Conservation (phyloP, 2,113 vertebrate genomes). For the Sceloporus tristichus region DNA sequence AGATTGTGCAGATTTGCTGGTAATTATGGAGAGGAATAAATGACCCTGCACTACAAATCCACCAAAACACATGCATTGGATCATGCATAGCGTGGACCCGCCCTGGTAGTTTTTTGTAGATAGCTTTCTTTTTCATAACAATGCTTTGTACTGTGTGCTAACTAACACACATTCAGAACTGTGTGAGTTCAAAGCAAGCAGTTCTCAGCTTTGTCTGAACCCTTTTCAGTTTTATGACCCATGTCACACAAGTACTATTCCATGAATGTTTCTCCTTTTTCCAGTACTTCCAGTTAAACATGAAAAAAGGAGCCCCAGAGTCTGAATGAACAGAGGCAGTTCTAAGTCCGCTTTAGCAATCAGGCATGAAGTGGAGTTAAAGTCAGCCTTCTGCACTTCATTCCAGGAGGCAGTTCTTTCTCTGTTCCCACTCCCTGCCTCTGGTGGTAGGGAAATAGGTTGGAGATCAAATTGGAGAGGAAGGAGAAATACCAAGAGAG, state of each 20-base stretch:
- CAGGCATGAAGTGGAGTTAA: conserved; percentile 71
- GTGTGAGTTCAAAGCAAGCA: neutral
- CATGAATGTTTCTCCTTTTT: neutral
- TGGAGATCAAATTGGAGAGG: conserved; percentile 72
- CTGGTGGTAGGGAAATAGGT: conserved; percentile 66
- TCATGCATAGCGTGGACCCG: no score
- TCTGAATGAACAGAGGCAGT: conserved; percentile 42
- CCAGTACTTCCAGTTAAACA: conserved; percentile 31
- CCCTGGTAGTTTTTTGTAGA: neutral
- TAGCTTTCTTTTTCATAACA: neutral
- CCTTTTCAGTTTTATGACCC: neutral
- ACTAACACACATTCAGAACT: neutral
- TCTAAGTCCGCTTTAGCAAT: conserved; percentile 62
- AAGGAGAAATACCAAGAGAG: conserved; percentile 71
- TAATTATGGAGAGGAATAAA: neutral
- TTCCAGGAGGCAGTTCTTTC: conserved; percentile 65
- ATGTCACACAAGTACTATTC: neutral
- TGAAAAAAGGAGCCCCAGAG: conserved; percentile 39
- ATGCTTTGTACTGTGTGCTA: neutral
- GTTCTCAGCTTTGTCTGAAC: neutral
- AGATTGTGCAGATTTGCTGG: neutral
- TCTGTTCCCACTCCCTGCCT: conserved; percentile 52
- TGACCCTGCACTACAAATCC: neutral
- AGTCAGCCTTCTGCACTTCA: conserved; percentile 73
- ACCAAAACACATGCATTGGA: neutral